Evolutionary conservation across 2,113 vertebrate species (phyloP), one percentile per base, ranked within the genome.

Genomic region (Numida meleagris): DNA sequence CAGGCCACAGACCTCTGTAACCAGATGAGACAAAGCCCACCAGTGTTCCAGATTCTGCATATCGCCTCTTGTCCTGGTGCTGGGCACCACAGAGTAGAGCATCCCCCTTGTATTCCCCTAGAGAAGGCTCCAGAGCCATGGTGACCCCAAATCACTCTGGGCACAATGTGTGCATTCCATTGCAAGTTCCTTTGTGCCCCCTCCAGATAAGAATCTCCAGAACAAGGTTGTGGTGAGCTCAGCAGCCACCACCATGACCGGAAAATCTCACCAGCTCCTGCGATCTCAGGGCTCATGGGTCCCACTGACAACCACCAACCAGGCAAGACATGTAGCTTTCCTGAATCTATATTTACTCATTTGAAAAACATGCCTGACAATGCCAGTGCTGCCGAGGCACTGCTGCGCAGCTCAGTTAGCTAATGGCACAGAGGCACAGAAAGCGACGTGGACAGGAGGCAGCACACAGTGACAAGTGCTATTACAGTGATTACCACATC

Each of bases 321-420:
- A 75, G 68, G 68, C 0, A 2, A 68, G 51, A 74, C 50, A 10
- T 0, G 0, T 4, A 65, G 21, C 17, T 36, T 66, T 82, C 66
- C 72, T 43, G 53, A 74, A 59, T 43, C 38, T 43, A 4, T 67
- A 24, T 91, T 85, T 58, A 66, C 42, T 38, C 21, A 25, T 80
- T 74, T 82, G 67, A 72, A 88, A 93, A 88, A 85, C 5, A 1
- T 58, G 63, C 50, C 78, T 91, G 63, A 68, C 74, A 50, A 31
- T 46, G 42, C 13, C 34, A 25, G 51, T 3, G 51, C 19, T 82
- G 57, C 50, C 2, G 29, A 89, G 68, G 55, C 50, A n/a, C 31
- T 83, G 68, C 55, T 83, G 57, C 6, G 12, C 77, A 88, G 46
- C 65, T 91, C 85, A 88, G 81, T 96, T 89, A 96, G 72, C 85